phyloP scores from a whole-genome alignment of 2,113 vertebrate genomes.

The Perca flavescens region DNA sequence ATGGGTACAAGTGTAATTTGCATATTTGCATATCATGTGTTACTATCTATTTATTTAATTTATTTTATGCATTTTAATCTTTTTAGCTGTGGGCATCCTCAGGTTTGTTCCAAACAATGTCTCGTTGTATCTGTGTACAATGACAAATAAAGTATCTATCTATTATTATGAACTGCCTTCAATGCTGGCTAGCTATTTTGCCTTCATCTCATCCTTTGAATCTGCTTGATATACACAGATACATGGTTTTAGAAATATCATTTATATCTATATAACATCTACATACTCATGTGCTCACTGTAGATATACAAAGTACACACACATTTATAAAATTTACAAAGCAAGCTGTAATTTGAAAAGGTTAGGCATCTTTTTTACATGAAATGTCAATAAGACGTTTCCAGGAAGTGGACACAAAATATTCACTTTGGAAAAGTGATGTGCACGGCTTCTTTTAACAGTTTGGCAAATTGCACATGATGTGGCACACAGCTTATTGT shows the following conservation, averaged over 20 bases:
- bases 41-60: too few relatives aligned
- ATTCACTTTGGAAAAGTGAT: not conserved
- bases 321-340: not conserved
- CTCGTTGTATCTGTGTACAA: too few relatives aligned
- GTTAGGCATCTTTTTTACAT: not conserved
- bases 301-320: not conserved
- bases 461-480: slow-evolving; percentile 21
- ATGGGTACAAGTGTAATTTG: too few relatives aligned
- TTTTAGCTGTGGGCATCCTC: too few relatives aligned
- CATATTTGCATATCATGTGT: too few relatives aligned
- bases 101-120: too few relatives aligned
- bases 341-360: not conserved
- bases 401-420: slow-evolving; percentile 4
- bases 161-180: not conserved
- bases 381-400: not conserved
- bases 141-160: too few relatives aligned
- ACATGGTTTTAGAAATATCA: not conserved
- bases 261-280: not conserved
- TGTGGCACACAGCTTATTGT: too few relatives aligned
- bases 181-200: not conserved
- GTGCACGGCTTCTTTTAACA: not conserved
- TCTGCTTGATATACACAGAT: not conserved
- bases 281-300: not conserved
- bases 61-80: too few relatives aligned
- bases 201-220: not conserved